phyloP scores from a whole-genome alignment of 2,888 invertebrate genomes.

The Aporophyla lueneburgensis region DNA sequence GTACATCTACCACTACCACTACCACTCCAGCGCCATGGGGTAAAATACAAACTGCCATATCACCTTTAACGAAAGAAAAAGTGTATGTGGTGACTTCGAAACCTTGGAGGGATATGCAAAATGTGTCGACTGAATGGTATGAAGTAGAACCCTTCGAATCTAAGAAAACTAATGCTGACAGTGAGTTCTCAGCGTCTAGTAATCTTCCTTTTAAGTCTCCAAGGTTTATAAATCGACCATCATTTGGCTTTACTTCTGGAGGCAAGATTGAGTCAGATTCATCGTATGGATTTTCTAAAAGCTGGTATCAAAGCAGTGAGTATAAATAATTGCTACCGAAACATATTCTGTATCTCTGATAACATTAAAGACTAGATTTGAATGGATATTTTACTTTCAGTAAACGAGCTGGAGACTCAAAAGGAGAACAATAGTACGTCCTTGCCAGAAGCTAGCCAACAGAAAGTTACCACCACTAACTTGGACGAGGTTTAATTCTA shows the following conservation, averaged over 20 bases:
- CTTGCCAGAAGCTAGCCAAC: conserved; percentile 85
- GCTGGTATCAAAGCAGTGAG: conserved; percentile 88
- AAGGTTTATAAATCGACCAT: conserved; percentile 91
- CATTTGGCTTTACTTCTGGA: conserved; percentile 86
- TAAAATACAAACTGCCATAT: conserved; percentile 93
- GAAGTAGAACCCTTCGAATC: conserved; percentile 79
- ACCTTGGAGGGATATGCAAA: conserved; percentile 86
- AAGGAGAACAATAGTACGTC: conserved; percentile 81
- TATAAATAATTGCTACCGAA: conserved; percentile 46
- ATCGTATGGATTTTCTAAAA: conserved; percentile 83
- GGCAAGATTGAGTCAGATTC: conserved; percentile 82
- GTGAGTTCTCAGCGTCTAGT: conserved; percentile 74
- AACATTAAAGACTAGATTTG: background rate
- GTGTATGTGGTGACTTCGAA: conserved; percentile 96
- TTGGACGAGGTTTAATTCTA: conserved; percentile 77
- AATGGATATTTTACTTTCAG: conserved; percentile 79
- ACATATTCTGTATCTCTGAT: too few species aligned
- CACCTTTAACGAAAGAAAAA: conserved; percentile 95
- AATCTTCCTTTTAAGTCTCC: conserved; percentile 86
- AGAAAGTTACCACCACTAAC: conserved; percentile 74
- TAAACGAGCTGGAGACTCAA: conserved; percentile 90
- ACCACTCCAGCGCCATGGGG: conserved; percentile 92
- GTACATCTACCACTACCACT: conserved; percentile 81
- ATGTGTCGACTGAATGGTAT: conserved; percentile 79
- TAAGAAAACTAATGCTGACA: conserved; percentile 77